A percentile compares a stretch with the other conserved stretches of the same genome.
Conservation (phyloP, 2,888 invertebrate species). For the Hirtodrosophila cameraria region DNA sequence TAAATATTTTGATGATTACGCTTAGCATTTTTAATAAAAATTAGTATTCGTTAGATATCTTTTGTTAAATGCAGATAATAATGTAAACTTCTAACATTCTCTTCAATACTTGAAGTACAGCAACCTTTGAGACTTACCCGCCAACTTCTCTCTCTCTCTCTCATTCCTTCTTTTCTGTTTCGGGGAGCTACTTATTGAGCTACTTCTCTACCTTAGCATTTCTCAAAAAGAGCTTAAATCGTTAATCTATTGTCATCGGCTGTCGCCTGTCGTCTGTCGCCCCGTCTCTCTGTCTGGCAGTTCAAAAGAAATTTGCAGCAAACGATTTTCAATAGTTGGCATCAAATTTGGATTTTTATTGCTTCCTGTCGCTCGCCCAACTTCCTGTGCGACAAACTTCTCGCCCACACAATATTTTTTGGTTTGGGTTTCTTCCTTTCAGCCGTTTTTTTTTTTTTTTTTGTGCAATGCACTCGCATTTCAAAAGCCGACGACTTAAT, state of each 20-base stretch:
- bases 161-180: neutral
- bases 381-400: constrained; percentile 62
- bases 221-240: constrained; percentile 19
- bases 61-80: too few species aligned
- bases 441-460: constrained; percentile 4
- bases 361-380: constrained; percentile 63
- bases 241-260: constrained; percentile 51
- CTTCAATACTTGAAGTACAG: too few species aligned
- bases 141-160: neutral
- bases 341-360: constrained; percentile 66
- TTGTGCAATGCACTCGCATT: constrained; percentile 53
- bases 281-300: constrained; percentile 23
- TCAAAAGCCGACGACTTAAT: constrained; percentile 79
- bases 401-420: constrained; percentile 47
- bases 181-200: constrained; percentile 25
- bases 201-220: neutral
- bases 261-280: neutral
- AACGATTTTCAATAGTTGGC: constrained; percentile 66
- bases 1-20: too few species aligned
- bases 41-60: too few species aligned
- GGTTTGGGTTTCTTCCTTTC: constrained; percentile 22
- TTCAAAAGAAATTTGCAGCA: constrained; percentile 50
- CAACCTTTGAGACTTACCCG: neutral
- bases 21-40: too few species aligned
- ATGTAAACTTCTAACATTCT: too few species aligned